A percentile compares a stretch with the other conserved stretches of the same genome.
These are phyloP conservation scores for Kryptolebias ocellatus DNA, from an alignment of 2,797 vertebrate species.

Conservation along the genomic window DNA sequence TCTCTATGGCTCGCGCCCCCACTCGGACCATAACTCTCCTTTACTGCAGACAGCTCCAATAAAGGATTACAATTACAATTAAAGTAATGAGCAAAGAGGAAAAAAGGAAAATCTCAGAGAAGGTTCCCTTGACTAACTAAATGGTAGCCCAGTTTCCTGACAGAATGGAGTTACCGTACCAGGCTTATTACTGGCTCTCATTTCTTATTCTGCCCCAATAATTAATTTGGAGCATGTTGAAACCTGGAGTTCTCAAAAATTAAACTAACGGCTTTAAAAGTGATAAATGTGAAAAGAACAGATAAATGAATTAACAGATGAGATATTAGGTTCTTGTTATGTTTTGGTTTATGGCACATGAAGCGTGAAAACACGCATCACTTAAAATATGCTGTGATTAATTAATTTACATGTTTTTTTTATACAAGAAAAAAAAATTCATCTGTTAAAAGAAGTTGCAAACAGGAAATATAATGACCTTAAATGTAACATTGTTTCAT, in stretches of 20 bases:
- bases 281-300: constrained; percentile 64
- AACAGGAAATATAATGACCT: background rate
- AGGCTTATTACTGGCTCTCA: constrained; percentile 74
- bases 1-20: constrained; percentile 78
- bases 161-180: constrained; percentile 76
- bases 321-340: constrained; percentile 52
- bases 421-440: too few relatives aligned
- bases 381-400: background rate
- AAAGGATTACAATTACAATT: constrained; percentile 88
- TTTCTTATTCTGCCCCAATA: constrained; percentile 74
- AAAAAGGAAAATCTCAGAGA: constrained; percentile 78
- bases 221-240: constrained; percentile 76
- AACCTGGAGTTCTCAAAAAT: constrained; percentile 73
- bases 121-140: constrained; percentile 82
- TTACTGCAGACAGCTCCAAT: constrained; percentile 86
- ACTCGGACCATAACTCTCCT: constrained; percentile 83
- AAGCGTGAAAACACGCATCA: constrained; percentile 8
- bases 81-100: constrained; percentile 86
- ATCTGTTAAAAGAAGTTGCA: background rate
- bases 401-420: background rate
- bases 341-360: constrained; percentile 43
- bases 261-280: constrained; percentile 70
- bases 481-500: constrained; percentile 6
- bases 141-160: constrained; percentile 80
- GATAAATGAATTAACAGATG: constrained; percentile 57